A percentile compares a stretch with the other conserved stretches of the same genome.
phyloP scores from a whole-genome alignment of 2,888 invertebrate genomes.

The Andrena bicolor region DNA sequence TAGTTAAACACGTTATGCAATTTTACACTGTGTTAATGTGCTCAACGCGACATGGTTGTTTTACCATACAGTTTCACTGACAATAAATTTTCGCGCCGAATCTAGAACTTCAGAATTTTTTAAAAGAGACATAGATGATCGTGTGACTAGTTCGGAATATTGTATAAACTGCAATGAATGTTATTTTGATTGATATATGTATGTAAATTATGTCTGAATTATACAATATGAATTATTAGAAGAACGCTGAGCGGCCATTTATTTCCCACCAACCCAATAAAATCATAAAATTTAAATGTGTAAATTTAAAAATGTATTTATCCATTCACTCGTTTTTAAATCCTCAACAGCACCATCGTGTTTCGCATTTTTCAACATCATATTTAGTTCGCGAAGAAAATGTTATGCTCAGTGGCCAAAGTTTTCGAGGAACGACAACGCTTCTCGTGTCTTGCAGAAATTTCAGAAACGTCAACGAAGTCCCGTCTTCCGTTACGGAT shows the following conservation, averaged over 20 bases:
- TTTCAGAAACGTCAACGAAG: slow-evolving; percentile 18
- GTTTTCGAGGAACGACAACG: neutral
- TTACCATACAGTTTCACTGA: neutral
- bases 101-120: neutral
- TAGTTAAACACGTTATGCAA: slow-evolving; percentile 28
- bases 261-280: no score
- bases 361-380: neutral
- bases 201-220: no score
- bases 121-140: no score
- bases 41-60: slow-evolving; percentile 5
- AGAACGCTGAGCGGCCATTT: no score
- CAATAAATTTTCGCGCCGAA: no score
- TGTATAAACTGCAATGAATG: neutral
- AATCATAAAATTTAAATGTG: no score
- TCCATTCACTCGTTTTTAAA: neutral
- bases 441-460: neutral
- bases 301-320: no score
- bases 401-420: neutral
- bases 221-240: no score
- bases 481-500: slow-evolving; percentile 1
- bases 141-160: neutral
- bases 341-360: neutral
- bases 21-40: slow-evolving; percentile 16
- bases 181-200: no score
- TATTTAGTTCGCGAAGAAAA: neutral